Evolutionary conservation across 2,797 vertebrate species (phyloP), one percentile per base, ranked within the genome.

Genomic region (Sebastes nivosus): DNA sequence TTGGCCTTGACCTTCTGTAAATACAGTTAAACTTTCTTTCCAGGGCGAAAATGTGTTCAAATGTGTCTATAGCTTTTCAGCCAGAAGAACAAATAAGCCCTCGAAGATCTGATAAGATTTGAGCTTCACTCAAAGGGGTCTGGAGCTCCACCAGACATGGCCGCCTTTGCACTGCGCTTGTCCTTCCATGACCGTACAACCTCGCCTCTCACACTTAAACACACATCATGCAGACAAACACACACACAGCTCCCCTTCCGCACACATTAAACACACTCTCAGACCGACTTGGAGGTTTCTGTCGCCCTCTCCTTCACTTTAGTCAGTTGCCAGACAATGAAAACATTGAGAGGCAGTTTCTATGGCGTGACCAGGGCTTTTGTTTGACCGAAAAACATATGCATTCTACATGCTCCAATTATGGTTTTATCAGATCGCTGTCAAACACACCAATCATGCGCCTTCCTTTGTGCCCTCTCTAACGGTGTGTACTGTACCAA

Each of bases 401-500:
- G 92, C 87, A 93, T 95, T 95, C 92, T 92, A 90, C 92, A 90
- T 93, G 92, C 90, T 88, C 85, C 92, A 95, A 92, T 95, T 94
- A 94, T 94, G 88, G 82, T 87, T 95, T 97, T 98, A 98, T 97
- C 97, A 94, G 94, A 94, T 94, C 83, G 92, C 95, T 94, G 93
- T 97, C 96, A 94, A 96, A 96, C 95, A 95, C 95, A 92, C 94
- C 90, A 90, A 93, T 84, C 90, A 12, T 78, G 90, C 90, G 55
- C 75, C 92, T 95, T 95, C 94, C 96, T 95, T 95, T 94, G 93
- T 85, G 82, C 87, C 89, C 59, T 89, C 91, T 93, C 92, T 93
- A 88, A 84, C 29, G 87, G 80, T 79, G 95, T 96, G 95, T 96
- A 94, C 96, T 79, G 97, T 97, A 96, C 97, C 96, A 97, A 94